Evolutionary conservation across 2,888 invertebrate species (phyloP).

Genomic region (Drosophila dives): DNA sequence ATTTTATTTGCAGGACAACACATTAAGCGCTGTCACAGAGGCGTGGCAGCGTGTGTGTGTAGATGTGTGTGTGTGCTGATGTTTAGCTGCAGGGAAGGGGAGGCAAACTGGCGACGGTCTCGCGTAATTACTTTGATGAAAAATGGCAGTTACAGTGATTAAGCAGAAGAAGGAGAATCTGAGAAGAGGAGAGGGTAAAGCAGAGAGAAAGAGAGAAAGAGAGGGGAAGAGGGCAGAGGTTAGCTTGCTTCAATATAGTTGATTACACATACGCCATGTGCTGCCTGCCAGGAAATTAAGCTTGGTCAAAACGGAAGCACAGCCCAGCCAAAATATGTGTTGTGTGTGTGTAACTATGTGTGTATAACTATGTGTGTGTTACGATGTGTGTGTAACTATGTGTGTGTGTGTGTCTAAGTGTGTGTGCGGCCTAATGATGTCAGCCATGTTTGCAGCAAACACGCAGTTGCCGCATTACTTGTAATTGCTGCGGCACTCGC

Average conservation of each 20-base stretch:
- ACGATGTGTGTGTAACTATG: conserved; percentile 13
- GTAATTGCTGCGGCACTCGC: conserved; percentile 64
- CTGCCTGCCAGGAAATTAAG: conserved; percentile 73
- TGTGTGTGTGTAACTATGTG: not conserved
- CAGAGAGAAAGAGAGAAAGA: conserved; percentile 1
- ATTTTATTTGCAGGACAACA: conserved; percentile 64
- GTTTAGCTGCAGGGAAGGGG: conserved; percentile 1
- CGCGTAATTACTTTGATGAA: conserved; percentile 77
- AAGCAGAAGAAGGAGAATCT: conserved; percentile 46
- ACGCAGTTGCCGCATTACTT: conserved; percentile 76
- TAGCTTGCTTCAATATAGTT: conserved; percentile 60
- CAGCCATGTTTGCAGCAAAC: conserved; percentile 66
- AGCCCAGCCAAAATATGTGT: conserved; percentile 40
- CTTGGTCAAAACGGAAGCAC: conserved; percentile 71
- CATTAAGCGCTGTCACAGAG: not conserved
- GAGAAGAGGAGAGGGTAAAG: not conserved
- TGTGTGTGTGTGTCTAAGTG: conserved; percentile 11
- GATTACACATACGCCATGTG: conserved; percentile 79
- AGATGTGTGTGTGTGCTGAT: not conserved
- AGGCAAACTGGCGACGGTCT: conserved; percentile 10
- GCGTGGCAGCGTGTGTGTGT: not conserved
- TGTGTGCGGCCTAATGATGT: conserved; percentile 66
- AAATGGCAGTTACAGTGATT: conserved; percentile 79
- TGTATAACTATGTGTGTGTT: not conserved
- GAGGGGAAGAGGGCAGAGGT: conserved; percentile 11